Conservation (phyloP, 1,140 invertebrate species). For the Solenopsis fugax region DNA sequence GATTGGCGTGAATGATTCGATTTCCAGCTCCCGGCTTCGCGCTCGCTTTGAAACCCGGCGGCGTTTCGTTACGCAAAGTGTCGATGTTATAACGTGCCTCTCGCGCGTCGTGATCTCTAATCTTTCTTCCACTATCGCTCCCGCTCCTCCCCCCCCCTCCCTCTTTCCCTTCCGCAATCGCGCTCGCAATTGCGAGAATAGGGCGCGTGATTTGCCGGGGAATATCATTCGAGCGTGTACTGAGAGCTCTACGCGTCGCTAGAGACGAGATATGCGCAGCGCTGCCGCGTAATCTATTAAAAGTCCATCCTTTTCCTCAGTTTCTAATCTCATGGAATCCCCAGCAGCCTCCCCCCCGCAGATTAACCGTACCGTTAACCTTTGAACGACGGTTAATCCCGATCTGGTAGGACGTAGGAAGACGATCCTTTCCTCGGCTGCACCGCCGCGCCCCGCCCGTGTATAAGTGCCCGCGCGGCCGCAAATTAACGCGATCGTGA, state of each 20-base stretch:
- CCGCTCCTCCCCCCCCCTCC: no score
- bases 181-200: constrained; percentile 12
- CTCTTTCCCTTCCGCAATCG: background rate
- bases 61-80: constrained; percentile 58
- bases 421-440: constrained; percentile 8
- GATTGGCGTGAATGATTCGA: constrained; percentile 12
- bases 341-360: background rate
- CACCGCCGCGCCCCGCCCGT: background rate
- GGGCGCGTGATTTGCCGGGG: constrained; percentile 3
- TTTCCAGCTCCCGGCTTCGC: background rate
- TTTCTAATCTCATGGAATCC: constrained; percentile 20
- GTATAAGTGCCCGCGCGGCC: constrained; percentile 3
- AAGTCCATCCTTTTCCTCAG: background rate
- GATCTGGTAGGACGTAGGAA: constrained; percentile 22
- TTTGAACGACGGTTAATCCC: constrained; percentile 47
- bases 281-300: constrained; percentile 26
- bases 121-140: background rate
- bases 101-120: constrained; percentile 33
- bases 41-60: constrained; percentile 34
- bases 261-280: constrained; percentile 2
- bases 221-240: constrained; percentile 14
- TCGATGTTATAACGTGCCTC: constrained; percentile 40
- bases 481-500: constrained; percentile 55
- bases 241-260: constrained; percentile 17
- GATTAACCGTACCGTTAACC: constrained; percentile 57